phyloP scores from a whole-genome alignment of 2,797 vertebrate genomes.

The Synanceia verrucosa region DNA sequence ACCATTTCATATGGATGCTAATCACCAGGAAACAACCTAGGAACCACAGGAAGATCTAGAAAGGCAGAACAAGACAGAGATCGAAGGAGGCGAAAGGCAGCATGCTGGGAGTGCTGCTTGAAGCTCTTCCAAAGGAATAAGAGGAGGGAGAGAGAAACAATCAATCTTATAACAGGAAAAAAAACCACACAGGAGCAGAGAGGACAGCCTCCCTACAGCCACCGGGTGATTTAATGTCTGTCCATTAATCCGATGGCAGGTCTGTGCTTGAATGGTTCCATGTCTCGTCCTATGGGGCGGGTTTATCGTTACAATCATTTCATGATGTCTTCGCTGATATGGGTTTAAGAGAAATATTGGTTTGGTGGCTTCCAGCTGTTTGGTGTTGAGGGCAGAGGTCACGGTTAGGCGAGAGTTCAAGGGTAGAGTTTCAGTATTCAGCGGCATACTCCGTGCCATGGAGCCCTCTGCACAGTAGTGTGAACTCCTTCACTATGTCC shows the following conservation, averaged over 20 bases:
- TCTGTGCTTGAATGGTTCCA: slow-evolving; percentile 55
- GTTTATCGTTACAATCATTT: slow-evolving; percentile 71
- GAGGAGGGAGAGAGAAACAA: slow-evolving; percentile 4
- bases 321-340: slow-evolving; percentile 59
- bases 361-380: slow-evolving; percentile 58
- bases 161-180: not conserved
- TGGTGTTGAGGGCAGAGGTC: slow-evolving; percentile 70
- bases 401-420: slow-evolving; percentile 53
- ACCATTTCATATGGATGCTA: slow-evolving; percentile 78
- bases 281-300: slow-evolving; percentile 59
- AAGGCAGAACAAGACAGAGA: slow-evolving; percentile 67
- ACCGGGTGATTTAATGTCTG: slow-evolving; percentile 29
- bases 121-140: slow-evolving; percentile 56
- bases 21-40: slow-evolving; percentile 80
- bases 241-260: slow-evolving; percentile 54
- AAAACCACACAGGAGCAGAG: slow-evolving; percentile 12
- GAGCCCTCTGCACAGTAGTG: slow-evolving; percentile 94
- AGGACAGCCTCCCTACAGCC: slow-evolving; percentile 44
- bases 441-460: slow-evolving; percentile 99
- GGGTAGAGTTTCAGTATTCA: slow-evolving; percentile 89
- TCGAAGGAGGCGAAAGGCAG: slow-evolving; percentile 57
- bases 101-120: slow-evolving; percentile 70
- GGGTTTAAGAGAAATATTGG: slow-evolving; percentile 48
- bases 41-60: slow-evolving; percentile 80
- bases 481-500: slow-evolving; percentile 99